These are phyloP conservation scores for Actinia tenebrosa DNA, from an alignment of 64 coral and sea anemone species.

Conservation along the genomic window DNA sequence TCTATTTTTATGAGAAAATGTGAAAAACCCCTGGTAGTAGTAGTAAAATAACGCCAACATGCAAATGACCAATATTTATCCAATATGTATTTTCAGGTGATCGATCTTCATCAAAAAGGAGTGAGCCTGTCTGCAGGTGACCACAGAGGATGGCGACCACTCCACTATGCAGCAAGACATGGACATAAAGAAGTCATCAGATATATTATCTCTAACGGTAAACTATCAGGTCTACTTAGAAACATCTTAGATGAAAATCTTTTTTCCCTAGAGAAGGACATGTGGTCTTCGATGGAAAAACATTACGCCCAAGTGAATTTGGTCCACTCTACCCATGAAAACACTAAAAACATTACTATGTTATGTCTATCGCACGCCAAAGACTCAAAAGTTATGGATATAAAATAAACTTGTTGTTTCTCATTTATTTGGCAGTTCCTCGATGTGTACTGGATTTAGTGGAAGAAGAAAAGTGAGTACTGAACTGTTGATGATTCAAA, in stretches of 20 bases:
- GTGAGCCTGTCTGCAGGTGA: slow-evolving; percentile 84
- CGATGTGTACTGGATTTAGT: slow-evolving; percentile 86
- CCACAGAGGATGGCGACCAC: slow-evolving; percentile 77
- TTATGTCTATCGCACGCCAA: too few relatives aligned
- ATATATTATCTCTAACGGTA: slow-evolving; percentile 98
- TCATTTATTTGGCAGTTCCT: slow-evolving; percentile 49
- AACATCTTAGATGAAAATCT: background rate
- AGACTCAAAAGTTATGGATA: background rate
- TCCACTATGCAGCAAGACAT: slow-evolving; percentile 91
- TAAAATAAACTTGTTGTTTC: background rate
- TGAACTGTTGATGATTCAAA: background rate
- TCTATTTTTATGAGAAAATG: too few relatives aligned
- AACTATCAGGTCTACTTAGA: background rate
- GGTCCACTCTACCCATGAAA: too few relatives aligned
- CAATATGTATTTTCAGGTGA: slow-evolving; percentile 33
- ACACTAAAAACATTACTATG: too few relatives aligned
- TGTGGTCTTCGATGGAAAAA: too few relatives aligned
- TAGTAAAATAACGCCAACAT: too few relatives aligned
- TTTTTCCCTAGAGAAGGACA: too few relatives aligned
- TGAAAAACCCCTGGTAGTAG: too few relatives aligned
- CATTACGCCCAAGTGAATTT: too few relatives aligned
- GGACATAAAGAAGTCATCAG: slow-evolving; percentile 81
- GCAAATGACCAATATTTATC: background rate
- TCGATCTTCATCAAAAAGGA: slow-evolving; percentile 62
- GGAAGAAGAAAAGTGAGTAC: slow-evolving; percentile 75